Evolutionary conservation across 2,113 vertebrate species (phyloP).

Genomic region (Pomatostomus ruficeps): DNA sequence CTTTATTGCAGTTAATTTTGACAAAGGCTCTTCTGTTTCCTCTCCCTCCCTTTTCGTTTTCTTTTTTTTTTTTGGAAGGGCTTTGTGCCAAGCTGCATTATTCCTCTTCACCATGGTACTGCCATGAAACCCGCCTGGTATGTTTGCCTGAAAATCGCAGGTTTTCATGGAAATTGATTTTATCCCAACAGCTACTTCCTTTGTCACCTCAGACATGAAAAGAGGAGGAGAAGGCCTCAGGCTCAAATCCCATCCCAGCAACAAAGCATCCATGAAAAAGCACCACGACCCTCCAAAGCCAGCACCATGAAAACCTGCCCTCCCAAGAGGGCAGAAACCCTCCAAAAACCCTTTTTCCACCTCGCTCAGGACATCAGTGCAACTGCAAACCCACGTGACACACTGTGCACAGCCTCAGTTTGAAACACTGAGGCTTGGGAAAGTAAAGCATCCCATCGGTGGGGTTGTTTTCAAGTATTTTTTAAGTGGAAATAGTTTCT

Average conservation of each 20-base stretch:
- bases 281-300: background rate
- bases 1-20: conserved; percentile 60
- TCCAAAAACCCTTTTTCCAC: background rate
- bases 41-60: background rate
- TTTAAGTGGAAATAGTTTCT: conserved; percentile 41
- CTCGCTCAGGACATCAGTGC: background rate
- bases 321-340: background rate
- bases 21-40: conserved; percentile 79
- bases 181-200: conserved; percentile 52
- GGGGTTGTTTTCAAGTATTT: background rate
- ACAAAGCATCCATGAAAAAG: background rate
- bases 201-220: conserved; percentile 49
- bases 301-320: background rate
- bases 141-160: conserved; percentile 71
- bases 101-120: conserved; percentile 76
- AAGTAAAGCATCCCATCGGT: background rate
- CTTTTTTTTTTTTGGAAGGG: conserved; percentile 18
- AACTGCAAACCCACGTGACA: background rate
- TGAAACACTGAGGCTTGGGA: background rate
- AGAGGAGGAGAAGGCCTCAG: background rate
- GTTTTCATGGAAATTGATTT: conserved; percentile 67
- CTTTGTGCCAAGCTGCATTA: conserved; percentile 76
- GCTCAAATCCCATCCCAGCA: background rate
- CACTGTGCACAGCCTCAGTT: background rate
- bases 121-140: conserved; percentile 77